Evolutionary conservation across 2,888 invertebrate genomes (phyloP).

Genomic region (Mimas tiliae): DNA sequence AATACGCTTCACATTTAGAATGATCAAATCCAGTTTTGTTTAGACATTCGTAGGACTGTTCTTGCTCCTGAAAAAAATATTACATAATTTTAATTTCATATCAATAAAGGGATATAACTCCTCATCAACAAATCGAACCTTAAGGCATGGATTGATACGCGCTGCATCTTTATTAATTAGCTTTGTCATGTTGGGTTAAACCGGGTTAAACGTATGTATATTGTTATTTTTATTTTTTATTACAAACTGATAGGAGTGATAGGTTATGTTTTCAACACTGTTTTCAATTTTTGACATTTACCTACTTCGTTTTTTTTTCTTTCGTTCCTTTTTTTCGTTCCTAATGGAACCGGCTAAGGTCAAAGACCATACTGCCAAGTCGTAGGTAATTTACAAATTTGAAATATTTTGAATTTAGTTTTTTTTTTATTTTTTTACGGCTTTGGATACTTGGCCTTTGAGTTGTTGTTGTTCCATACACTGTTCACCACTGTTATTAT

Average conservation of each 20-base stretch:
- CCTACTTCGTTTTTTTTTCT: too few relatives aligned
- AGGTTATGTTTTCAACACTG: constrained; percentile 25
- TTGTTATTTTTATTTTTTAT: not conserved
- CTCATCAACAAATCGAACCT: constrained; percentile 47
- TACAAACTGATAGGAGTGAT: not conserved
- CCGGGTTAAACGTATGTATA: not conserved
- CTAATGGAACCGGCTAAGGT: too few relatives aligned
- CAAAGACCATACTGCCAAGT: too few relatives aligned
- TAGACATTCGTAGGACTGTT: constrained; percentile 89
- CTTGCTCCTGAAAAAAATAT: constrained; percentile 87
- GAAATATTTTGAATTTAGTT: too few relatives aligned
- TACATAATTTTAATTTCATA: constrained; percentile 40
- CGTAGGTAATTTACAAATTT: too few relatives aligned
- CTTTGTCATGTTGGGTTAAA: constrained; percentile 55
- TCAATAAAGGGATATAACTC: not conserved
- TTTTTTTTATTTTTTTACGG: too few relatives aligned
- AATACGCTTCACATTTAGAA: constrained; percentile 87
- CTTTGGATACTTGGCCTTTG: too few relatives aligned
- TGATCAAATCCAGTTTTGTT: constrained; percentile 87
- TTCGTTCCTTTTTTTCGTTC: too few relatives aligned
- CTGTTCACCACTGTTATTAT: too few relatives aligned
- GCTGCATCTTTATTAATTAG: constrained; percentile 64
- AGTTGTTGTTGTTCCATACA: too few relatives aligned
- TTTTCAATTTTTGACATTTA: too few relatives aligned
- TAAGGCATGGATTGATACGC: constrained; percentile 70